phyloP scores from a whole-genome alignment of 2,797 vertebrate species.

The Rhyacichthys aspro region DNA sequence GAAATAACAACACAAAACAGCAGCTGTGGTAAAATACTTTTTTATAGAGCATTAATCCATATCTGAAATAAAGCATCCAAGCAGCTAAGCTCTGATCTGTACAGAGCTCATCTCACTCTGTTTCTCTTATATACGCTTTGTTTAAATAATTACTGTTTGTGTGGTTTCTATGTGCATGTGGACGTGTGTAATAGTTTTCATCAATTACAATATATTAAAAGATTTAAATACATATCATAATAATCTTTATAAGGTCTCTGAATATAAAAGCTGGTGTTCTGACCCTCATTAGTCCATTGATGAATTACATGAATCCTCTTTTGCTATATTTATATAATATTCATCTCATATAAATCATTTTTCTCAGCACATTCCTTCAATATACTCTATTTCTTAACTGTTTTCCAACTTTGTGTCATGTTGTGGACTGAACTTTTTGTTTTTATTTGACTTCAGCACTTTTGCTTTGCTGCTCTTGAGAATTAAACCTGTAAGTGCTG shows the following conservation, averaged over 20 bases:
- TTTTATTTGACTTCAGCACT: constrained; percentile 69
- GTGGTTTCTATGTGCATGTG: constrained; percentile 42
- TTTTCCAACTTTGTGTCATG: constrained; percentile 60
- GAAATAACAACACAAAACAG: constrained; percentile 54
- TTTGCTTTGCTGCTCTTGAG: constrained; percentile 51
- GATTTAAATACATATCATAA: constrained; percentile 73
- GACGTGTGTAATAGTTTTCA: constrained; percentile 42
- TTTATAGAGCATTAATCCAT: constrained; percentile 82
- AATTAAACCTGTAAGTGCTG: constrained; percentile 63
- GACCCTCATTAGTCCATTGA: constrained; percentile 82
- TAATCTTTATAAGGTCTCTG: constrained; percentile 66
- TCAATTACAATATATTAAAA: constrained; percentile 71
- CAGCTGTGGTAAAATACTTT: constrained; percentile 84
- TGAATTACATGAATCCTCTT: constrained; percentile 59
- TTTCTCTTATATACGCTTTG: constrained; percentile 45
- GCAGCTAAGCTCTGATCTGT: constrained; percentile 72
- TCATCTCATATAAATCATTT: constrained; percentile 54
- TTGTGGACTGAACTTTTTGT: constrained; percentile 58
- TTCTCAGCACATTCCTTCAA: constrained; percentile 22
- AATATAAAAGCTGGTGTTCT: constrained; percentile 86
- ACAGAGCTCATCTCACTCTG: constrained; percentile 64
- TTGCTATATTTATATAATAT: constrained; percentile 39
- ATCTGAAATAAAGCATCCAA: constrained; percentile 83
- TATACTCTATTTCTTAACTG: constrained; percentile 67
- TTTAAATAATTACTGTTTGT: constrained; percentile 25